Conservation (phyloP, 1,140 invertebrate species). For the Lasioglossum baleicum region DNA sequence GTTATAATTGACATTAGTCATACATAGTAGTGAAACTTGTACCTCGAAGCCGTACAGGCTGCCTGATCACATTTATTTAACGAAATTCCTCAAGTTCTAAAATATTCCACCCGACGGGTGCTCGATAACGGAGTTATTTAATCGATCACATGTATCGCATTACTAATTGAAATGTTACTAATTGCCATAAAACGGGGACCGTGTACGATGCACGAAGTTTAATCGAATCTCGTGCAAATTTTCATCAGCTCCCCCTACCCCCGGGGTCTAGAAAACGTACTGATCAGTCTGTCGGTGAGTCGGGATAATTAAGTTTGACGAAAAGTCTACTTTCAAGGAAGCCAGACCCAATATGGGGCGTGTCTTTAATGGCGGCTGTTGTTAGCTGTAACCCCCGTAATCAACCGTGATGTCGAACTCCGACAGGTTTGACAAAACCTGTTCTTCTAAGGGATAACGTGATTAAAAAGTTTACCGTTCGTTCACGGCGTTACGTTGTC, state of each 20-base stretch:
- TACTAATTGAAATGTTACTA: constrained; percentile 61
- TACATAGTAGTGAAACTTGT: background rate
- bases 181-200: constrained; percentile 35
- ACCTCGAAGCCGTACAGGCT: too few species aligned
- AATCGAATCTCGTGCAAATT: constrained; percentile 67
- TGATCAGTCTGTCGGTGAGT: constrained; percentile 64
- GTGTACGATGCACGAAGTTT: constrained; percentile 49
- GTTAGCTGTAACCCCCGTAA: constrained; percentile 58
- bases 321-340: constrained; percentile 58
- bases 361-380: constrained; percentile 60
- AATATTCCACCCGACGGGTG: constrained; percentile 25
- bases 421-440: constrained; percentile 65
- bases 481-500: constrained; percentile 19
- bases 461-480: constrained; percentile 58
- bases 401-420: constrained; percentile 60
- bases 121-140: constrained; percentile 45
- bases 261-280: constrained; percentile 32
- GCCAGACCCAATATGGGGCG: constrained; percentile 34
- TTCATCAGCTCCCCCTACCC: constrained; percentile 59
- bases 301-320: constrained; percentile 66
- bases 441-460: constrained; percentile 57
- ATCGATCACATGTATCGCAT: constrained; percentile 52
- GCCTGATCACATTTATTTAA: constrained; percentile 42
- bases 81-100: constrained; percentile 35
- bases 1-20: constrained; percentile 1